Percentiles rank a stretch among this genome's conserved stretches.
Evolutionary conservation across 2,113 vertebrate genomes (phyloP).

Genomic region (Chaetorhynchus papuensis): DNA sequence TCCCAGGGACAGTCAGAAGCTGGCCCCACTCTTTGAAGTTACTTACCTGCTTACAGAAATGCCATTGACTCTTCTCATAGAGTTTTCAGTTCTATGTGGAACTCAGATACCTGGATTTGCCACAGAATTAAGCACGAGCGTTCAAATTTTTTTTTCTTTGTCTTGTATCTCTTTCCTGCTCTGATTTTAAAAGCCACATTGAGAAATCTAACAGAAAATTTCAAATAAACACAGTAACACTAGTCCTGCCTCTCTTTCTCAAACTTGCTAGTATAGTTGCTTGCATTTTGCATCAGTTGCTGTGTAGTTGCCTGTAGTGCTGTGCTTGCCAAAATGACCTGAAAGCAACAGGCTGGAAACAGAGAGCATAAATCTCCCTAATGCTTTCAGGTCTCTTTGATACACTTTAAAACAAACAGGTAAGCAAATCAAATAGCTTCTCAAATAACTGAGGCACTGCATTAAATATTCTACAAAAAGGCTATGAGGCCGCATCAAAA

Average conservation of each 20-base stretch:
- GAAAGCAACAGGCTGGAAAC: not conserved
- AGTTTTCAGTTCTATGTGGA: not conserved
- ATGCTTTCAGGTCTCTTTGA: slow-evolving; percentile 6
- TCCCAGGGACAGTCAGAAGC: not conserved
- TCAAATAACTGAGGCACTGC: not conserved
- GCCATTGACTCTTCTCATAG: not conserved
- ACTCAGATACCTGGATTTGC: not conserved
- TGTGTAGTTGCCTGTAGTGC: not conserved
- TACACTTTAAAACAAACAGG: not conserved
- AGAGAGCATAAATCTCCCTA: not conserved
- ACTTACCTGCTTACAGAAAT: not conserved
- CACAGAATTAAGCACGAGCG: not conserved
- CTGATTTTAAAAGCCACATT: not conserved
- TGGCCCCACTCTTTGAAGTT: not conserved
- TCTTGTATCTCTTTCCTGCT: not conserved
- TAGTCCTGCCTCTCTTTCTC: not conserved
- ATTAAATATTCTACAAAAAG: not conserved
- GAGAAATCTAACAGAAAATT: not conserved
- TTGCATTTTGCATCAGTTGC: not conserved
- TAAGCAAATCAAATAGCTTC: not conserved
- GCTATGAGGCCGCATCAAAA: not conserved
- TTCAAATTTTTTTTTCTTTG: not conserved
- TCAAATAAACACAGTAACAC: not conserved
- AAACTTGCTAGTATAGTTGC: rapidly evolving
- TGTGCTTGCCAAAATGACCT: not conserved